phyloP scores from a whole-genome alignment of 2,888 invertebrate genomes.

The Mesodorylaimus sp. region DNA sequence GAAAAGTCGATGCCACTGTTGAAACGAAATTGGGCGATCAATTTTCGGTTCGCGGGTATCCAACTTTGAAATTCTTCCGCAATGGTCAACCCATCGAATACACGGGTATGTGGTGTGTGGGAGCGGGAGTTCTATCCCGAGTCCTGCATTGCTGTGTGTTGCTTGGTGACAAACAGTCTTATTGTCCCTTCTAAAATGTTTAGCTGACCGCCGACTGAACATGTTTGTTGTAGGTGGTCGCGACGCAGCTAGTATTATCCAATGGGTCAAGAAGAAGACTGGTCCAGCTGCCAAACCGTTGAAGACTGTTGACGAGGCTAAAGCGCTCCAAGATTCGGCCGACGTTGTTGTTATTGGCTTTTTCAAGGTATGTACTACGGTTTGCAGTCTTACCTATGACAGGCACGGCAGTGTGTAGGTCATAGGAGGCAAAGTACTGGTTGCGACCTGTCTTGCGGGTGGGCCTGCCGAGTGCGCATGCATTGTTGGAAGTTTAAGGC shows the following conservation, averaged over 20 bases:
- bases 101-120: constrained; percentile 52
- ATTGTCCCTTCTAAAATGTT: no score
- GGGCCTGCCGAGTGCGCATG: no score
- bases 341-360: constrained; percentile 72
- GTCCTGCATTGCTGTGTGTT: no score
- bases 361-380: constrained; percentile 41
- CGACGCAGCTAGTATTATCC: constrained; percentile 70
- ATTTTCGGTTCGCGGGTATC: constrained; percentile 74
- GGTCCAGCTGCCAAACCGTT: constrained; percentile 74
- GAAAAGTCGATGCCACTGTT: constrained; percentile 50
- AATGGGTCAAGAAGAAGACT: constrained; percentile 88
- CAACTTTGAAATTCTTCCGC: constrained; percentile 90
- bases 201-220: no score
- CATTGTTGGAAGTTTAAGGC: no score
- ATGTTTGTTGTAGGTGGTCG: constrained; percentile 66
- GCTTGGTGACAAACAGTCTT: no score
- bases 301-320: constrained; percentile 55
- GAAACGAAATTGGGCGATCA: constrained; percentile 68
- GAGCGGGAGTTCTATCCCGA: no score
- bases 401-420: no score
- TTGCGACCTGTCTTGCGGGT: no score
- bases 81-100: constrained; percentile 67
- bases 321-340: constrained; percentile 57
- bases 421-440: no score
- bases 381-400: no score